Evolutionary conservation across 2,888 invertebrate genomes (phyloP), one percentile per base, ranked within the genome.

Genomic region (Tenthredo livida): DNA sequence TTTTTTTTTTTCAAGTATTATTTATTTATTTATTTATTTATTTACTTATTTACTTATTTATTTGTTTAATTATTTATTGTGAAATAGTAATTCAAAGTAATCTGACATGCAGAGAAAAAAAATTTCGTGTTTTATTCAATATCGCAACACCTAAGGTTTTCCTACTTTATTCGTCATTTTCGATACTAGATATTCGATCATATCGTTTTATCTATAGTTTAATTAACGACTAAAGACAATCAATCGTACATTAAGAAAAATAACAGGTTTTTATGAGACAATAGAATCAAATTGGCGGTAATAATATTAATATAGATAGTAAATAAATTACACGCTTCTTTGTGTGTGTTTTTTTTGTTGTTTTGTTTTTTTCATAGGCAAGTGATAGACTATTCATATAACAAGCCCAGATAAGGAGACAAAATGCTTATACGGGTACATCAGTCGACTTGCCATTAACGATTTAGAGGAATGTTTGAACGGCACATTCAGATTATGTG

Each of bases 381-480:
- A 87, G 29, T 54, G 25, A 12, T 67, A 17, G 29, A 33, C 67
- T 10, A 61, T 67, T 33, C 67, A 33, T 12, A 67, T 12, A 33
- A 67, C 67, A 67, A 17, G 25, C 29, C 10, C 12, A 25, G 2
- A 33, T 17, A 67, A 12, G 33, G 17, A 33, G 33, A 67, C 61
- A 25, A 3, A 50, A 61, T 33, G 29, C 67, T 67, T 67, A 33
- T 67, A 67, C 67, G 10, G 67, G 33, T 67, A 33, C 17, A 47
- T 67, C 33, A 54, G 54, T 73, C 50, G 29, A 37, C 82, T 50
- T 17, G 58, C 47, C 82, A 43, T 88, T 84, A 33, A 33, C 17
- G 12, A 83, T 84, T 67, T 78, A 88, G 89, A 91, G 93, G 92
- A 93, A 92, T 93, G 93, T 92, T 61, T 89, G 90, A 89, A 91